phyloP scores from a whole-genome alignment of 35 echinoderm and acorn worm genomes.

The Lytechinus variegatus region DNA sequence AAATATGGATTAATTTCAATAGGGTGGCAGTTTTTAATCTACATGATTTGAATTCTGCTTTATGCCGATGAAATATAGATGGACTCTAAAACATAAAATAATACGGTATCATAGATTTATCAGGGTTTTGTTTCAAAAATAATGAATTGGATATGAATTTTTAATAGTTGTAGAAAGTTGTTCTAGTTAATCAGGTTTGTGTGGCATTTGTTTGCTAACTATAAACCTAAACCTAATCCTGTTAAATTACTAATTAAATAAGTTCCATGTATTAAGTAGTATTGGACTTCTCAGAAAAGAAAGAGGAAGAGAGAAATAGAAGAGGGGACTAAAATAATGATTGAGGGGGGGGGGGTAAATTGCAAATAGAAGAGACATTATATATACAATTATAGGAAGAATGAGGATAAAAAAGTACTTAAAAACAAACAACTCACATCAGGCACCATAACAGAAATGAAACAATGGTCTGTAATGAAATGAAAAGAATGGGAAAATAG shows the following conservation, averaged over 20 bases:
- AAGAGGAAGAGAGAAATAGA: too few species aligned
- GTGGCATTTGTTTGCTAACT: too few species aligned
- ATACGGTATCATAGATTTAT: background rate
- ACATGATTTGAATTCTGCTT: background rate
- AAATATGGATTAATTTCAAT: background rate
- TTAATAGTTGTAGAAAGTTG: background rate
- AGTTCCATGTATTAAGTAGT: too few species aligned
- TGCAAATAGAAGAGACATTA: background rate
- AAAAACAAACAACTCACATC: too few species aligned
- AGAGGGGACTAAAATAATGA: background rate
- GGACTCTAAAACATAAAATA: background rate
- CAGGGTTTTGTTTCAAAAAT: background rate
- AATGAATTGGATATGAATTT: background rate
- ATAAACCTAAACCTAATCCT: too few species aligned
- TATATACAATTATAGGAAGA: background rate
- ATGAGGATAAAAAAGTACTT: background rate
- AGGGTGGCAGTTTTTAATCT: background rate
- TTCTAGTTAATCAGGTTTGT: too few species aligned
- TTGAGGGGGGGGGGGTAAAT: background rate
- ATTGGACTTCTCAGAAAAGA: too few species aligned
- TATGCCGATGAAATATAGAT: background rate
- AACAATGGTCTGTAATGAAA: background rate
- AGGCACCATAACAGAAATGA: background rate
- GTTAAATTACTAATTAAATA: too few species aligned
- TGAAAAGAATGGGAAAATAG: background rate